Percentiles rank a stretch among this genome's conserved stretches.
Evolutionary conservation across 2,797 vertebrate genomes (phyloP).

Genomic region (Pseudocheirus occidentalis): DNA sequence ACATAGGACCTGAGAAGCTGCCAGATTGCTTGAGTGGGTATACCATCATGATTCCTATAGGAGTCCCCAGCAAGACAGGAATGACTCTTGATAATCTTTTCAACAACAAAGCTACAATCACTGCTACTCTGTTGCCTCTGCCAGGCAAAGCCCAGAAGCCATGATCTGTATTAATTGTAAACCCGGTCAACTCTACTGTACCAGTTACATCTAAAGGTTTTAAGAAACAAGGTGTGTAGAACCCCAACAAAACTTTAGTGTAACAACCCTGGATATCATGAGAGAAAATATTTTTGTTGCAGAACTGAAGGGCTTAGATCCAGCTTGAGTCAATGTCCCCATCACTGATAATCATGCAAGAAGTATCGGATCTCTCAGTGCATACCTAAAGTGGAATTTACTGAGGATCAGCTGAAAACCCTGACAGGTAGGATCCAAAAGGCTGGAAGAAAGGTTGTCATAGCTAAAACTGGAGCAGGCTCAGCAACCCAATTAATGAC

Average conservation of each 20-base stretch:
- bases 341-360: conserved; percentile 97
- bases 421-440: conserved; percentile 95
- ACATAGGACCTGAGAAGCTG: conserved; percentile 94
- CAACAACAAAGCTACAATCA: conserved; percentile 98
- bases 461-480: conserved; percentile 98
- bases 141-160: conserved; percentile 94
- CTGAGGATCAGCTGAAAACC: conserved; percentile 90
- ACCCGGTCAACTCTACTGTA: conserved; percentile 98
- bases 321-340: conserved; percentile 93
- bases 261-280: conserved; percentile 97
- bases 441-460: conserved; percentile 97
- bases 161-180: conserved; percentile 96
- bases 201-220: conserved; percentile 95
- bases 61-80: conserved; percentile 97
- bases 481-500: conserved; percentile 99
- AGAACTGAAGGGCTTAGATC: conserved; percentile 96
- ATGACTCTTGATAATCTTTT: conserved; percentile 99
- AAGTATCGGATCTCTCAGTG: conserved; percentile 96
- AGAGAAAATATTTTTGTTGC: conserved; percentile 95
- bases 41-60: conserved; percentile 96
- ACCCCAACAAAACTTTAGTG: conserved; percentile 95
- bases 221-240: conserved; percentile 96
- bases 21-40: conserved; percentile 92
- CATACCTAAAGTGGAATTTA: conserved; percentile 96
- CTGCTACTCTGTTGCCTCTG: conserved; percentile 94